Conservation (phyloP, 1,140 invertebrate species). For the Dendroctonus ponderosae region DNA sequence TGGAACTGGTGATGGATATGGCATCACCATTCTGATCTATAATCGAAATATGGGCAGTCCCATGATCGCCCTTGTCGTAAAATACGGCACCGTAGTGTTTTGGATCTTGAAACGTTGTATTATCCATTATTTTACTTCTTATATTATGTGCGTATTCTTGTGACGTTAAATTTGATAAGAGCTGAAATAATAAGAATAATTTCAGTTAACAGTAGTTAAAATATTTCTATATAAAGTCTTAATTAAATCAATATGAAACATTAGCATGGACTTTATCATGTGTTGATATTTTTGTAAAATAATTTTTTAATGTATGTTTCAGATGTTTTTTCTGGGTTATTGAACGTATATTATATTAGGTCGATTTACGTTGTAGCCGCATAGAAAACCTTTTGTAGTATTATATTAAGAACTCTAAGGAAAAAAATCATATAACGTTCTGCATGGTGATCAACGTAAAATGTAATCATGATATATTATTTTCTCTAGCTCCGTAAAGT, state of each 20-base stretch:
- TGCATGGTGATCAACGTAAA: too few relatives aligned
- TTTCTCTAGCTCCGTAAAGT: too few relatives aligned
- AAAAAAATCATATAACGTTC: too few relatives aligned
- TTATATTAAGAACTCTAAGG: too few relatives aligned
- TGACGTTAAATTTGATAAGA: slow-evolving; percentile 48
- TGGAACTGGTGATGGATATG: slow-evolving; percentile 88
- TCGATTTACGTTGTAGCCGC: too few relatives aligned
- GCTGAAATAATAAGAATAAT: slow-evolving; percentile 26
- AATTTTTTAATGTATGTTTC: too few relatives aligned
- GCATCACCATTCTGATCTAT: slow-evolving; percentile 87
- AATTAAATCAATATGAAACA: background rate
- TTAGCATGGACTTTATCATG: background rate
- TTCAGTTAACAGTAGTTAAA: background rate
- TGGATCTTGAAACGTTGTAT: slow-evolving; percentile 65
- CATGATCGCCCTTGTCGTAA: slow-evolving; percentile 65
- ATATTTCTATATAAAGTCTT: background rate
- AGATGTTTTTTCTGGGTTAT: too few relatives aligned
- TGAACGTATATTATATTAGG: too few relatives aligned
- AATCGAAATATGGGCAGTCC: slow-evolving; percentile 89
- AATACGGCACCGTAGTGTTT: slow-evolving; percentile 67
- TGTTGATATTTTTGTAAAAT: too few relatives aligned
- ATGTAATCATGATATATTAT: too few relatives aligned
- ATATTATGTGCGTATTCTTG: slow-evolving; percentile 62
- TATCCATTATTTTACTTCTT: slow-evolving; percentile 59
- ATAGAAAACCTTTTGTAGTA: too few relatives aligned